Percentiles rank a stretch among this genome's conserved stretches.
These are phyloP conservation scores for Apostichopus leukothele DNA, from an alignment of 53 echinoderm and acorn worm species.

Conservation along the genomic window DNA sequence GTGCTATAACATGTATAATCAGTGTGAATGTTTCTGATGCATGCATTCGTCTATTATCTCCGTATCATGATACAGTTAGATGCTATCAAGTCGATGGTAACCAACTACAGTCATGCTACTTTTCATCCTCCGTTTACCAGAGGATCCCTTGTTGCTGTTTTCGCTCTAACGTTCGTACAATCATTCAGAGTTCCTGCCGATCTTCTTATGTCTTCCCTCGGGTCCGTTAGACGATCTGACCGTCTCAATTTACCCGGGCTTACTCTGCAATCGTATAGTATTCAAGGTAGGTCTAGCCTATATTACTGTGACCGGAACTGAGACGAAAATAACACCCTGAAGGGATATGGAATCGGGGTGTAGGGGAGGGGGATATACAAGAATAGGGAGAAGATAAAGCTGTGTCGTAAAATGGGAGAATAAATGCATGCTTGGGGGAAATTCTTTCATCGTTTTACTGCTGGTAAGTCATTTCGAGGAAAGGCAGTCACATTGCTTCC, in stretches of 20 bases:
- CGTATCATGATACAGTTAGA: background rate
- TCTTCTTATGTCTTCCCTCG: background rate
- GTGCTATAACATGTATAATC: too few species aligned
- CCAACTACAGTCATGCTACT: conserved; percentile 1
- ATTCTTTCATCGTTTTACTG: too few species aligned
- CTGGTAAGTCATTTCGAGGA: too few species aligned
- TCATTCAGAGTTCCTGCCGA: background rate
- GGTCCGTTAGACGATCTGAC: background rate
- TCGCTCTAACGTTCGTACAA: background rate
- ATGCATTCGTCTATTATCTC: background rate
- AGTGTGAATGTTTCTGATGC: too few species aligned
- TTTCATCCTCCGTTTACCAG: background rate
- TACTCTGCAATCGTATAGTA: background rate
- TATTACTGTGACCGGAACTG: too few species aligned
- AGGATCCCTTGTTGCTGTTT: background rate
- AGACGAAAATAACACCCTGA: too few species aligned
- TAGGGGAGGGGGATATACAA: too few species aligned
- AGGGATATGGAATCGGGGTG: too few species aligned
- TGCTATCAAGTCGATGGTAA: background rate
- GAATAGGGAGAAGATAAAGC: too few species aligned
- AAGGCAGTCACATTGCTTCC: too few species aligned
- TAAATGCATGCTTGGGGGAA: too few species aligned
- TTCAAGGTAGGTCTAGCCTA: background rate
- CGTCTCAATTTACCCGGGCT: background rate
- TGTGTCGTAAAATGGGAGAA: too few species aligned